These are phyloP conservation scores for Grantiella picta DNA, from an alignment of 2,113 vertebrate genomes.

Conservation along the genomic window DNA sequence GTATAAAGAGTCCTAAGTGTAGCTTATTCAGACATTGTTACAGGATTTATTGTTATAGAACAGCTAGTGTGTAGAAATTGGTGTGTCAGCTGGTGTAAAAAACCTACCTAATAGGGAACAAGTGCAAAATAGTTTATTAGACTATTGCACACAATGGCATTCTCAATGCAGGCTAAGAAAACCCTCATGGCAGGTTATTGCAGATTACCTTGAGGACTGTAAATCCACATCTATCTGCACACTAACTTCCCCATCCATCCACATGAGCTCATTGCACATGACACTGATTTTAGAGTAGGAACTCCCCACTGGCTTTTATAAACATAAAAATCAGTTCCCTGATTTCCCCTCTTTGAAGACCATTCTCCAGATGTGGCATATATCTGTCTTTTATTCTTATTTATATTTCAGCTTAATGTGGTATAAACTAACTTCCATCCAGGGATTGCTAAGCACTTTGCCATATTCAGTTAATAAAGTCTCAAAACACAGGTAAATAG, in stretches of 20 bases:
- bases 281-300: slow-evolving; percentile 27
- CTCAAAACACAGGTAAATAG: slow-evolving; percentile 15
- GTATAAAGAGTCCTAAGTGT: background rate
- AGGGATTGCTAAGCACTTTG: slow-evolving; percentile 8
- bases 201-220: background rate
- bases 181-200: background rate
- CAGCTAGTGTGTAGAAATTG: slow-evolving; percentile 2
- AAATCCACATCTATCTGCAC: slow-evolving; percentile 20
- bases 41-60: background rate
- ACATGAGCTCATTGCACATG: background rate
- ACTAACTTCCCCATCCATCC: slow-evolving; percentile 20
- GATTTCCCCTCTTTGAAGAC: background rate
- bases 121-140: slow-evolving; percentile 23
- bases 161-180: slow-evolving; percentile 4
- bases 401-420: slow-evolving; percentile 30
- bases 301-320: slow-evolving; percentile 5
- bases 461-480: slow-evolving; percentile 1
- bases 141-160: slow-evolving; percentile 4
- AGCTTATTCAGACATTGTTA: background rate
- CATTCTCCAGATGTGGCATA: background rate
- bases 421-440: background rate
- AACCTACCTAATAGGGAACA: background rate
- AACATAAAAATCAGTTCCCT: slow-evolving; percentile 21
- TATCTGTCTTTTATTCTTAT: slow-evolving; percentile 9
- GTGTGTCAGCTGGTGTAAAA: slow-evolving; percentile 25